phyloP scores from a whole-genome alignment of 2,113 vertebrate species.

The Arenaria interpres region DNA sequence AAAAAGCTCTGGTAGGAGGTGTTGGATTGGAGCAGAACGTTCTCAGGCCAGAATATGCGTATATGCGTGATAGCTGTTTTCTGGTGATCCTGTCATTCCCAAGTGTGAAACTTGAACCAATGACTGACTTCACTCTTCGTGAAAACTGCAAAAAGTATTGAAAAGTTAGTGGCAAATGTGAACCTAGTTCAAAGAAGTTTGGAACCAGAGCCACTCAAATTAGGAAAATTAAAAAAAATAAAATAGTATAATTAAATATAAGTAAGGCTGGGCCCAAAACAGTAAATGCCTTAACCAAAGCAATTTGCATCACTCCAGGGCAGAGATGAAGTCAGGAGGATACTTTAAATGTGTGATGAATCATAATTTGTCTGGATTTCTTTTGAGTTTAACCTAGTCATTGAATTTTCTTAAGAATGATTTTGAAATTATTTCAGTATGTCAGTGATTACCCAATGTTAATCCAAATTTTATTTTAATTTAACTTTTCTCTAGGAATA shows the following conservation, averaged over 20 bases:
- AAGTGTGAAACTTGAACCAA: neutral
- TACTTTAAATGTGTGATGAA: neutral
- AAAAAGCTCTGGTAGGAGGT: neutral
- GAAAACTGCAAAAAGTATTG: neutral
- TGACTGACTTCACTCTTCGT: neutral
- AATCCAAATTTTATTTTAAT: neutral
- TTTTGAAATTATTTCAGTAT: conserved; percentile 8
- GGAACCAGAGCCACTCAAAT: neutral
- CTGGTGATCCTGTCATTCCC: neutral
- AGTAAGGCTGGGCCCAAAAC: neutral
- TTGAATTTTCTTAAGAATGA: neutral
- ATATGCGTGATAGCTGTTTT: neutral
- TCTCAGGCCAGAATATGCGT: neutral
- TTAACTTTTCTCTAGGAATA: neutral
- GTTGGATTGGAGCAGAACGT: neutral
- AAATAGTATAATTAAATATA: neutral
- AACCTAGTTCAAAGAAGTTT: neutral
- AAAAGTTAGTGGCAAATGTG: neutral
- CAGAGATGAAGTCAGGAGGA: neutral
- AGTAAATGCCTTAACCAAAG: neutral
- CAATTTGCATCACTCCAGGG: neutral
- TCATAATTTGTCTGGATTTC: neutral
- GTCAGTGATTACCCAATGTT: neutral
- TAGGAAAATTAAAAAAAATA: too few species aligned
- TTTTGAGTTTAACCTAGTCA: neutral